A percentile compares a stretch with the other conserved stretches of the same genome.
Evolutionary conservation across 2,113 vertebrate species (phyloP).

Genomic region (Hemicordylus capensis): DNA sequence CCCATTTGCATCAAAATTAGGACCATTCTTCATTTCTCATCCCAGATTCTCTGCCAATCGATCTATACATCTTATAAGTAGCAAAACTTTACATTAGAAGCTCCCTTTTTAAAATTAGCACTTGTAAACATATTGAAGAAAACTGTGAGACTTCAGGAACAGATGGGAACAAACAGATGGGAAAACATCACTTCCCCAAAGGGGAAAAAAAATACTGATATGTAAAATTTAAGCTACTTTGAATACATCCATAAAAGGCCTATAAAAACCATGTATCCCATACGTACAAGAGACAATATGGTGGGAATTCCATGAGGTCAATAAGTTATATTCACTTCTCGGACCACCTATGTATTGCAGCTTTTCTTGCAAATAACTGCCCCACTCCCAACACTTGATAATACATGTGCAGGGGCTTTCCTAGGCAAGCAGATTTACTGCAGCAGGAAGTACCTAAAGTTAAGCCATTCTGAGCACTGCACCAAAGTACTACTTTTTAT

Average conservation of each 20-base stretch:
- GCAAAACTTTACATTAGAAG: constrained; percentile 11
- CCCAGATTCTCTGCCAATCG: not conserved
- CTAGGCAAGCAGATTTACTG: no score
- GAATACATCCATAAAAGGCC: constrained; percentile 43
- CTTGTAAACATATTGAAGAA: constrained; percentile 67
- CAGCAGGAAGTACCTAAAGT: no score
- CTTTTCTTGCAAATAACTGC: not conserved
- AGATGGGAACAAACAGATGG: constrained; percentile 76
- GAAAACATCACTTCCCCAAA: constrained; percentile 63
- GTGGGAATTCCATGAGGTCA: constrained; percentile 27
- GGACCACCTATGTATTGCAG: constrained; percentile 4
- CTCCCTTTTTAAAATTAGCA: constrained; percentile 52
- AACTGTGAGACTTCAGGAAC: constrained; percentile 64
- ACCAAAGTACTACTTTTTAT: no score
- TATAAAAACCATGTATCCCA: constrained; percentile 18
- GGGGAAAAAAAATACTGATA: constrained; percentile 53
- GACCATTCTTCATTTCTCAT: not conserved
- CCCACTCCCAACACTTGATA: constrained; percentile 4
- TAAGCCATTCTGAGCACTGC: no score
- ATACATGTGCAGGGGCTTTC: not conserved
- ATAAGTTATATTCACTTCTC: constrained; percentile 11
- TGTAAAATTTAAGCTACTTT: constrained; percentile 60
- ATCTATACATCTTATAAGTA: constrained; percentile 7
- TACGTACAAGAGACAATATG: constrained; percentile 19
- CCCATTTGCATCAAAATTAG: fast-evolving